Evolutionary conservation across 2,113 vertebrate genomes (phyloP).

Genomic region (Thalassarche chlororhynchos): DNA sequence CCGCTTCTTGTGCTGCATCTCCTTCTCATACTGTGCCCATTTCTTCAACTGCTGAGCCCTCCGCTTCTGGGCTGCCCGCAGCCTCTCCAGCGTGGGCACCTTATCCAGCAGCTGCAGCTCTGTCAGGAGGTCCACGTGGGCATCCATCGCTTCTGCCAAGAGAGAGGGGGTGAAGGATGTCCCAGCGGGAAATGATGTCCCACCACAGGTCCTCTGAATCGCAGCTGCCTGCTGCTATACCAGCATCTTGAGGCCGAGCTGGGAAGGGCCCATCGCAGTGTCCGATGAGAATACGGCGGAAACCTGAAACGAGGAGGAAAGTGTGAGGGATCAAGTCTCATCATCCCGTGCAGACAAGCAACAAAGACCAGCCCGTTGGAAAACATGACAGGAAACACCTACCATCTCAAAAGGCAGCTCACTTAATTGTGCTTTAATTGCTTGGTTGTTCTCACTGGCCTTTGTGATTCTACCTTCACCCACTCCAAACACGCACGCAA

Average conservation of each 20-base stretch:
- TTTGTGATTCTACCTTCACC: background rate
- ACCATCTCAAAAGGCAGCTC: background rate
- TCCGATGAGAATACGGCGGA: background rate
- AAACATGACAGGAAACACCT: background rate
- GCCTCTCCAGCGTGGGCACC: conserved; percentile 91
- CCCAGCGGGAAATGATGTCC: background rate
- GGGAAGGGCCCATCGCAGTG: conserved; percentile 8
- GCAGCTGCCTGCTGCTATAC: conserved; percentile 45
- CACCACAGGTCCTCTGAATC: background rate
- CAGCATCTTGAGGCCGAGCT: background rate
- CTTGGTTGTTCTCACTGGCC: background rate
- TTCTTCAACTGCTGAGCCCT: conserved; percentile 95
- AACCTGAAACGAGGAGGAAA: conserved; percentile 25
- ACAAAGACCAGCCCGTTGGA: background rate
- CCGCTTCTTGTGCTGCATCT: conserved; percentile 91
- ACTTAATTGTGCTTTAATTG: background rate
- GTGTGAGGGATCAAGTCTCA: background rate
- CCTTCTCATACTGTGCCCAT: conserved; percentile 95
- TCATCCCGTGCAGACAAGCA: background rate
- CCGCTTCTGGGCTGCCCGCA: conserved; percentile 92
- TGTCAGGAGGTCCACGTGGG: conserved; percentile 91
- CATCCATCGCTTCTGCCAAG: conserved; percentile 79
- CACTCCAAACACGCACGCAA: background rate
- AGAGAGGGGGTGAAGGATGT: background rate
- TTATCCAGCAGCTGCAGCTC: conserved; percentile 98